Evolutionary conservation across 2,888 invertebrate species (phyloP), one percentile per base, ranked within the genome.

Genomic region (Tyria jacobaeae): DNA sequence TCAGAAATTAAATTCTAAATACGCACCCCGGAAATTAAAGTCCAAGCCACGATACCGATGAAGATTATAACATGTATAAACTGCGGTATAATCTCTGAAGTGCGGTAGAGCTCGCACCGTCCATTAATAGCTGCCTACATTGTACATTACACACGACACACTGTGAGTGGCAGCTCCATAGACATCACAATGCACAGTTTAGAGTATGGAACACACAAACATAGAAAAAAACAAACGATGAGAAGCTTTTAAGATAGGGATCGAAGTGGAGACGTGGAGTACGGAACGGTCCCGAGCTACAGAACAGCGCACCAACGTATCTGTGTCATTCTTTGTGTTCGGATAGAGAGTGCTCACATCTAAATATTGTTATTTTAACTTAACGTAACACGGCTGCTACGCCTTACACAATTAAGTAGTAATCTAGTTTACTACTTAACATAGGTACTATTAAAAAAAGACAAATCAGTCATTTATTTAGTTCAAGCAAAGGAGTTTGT

Each of bases 161-260:
- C 27, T 12, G 31, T 60, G 70, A 68, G 63, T 65, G 71, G 56
- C 66, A 62, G 52, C 59, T 49, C 31, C 25, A 59, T 51, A 31
- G 48, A 55, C 69, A 59, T 44, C 54, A 71, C 69, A 70, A 71
- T 66, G 64, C 60, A 62, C 62, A 65, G 65, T 64, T 61, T 60
- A 57, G 37, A 53, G 39, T 52, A 62, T 50, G 54, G 50, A 56
- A 66, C 54, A 57, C 61, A 63, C 51, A 52, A 64, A 59, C 62
- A 69, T 21, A 63, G 24, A 57, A 62, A 64, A 55, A 62, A 71
- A 66, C 69, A 65, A 76, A 74, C 68, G 64, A 69, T 67, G 74
- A 72, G 62, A 79, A 72, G 76, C 83, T 83, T 83, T 83, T 83
- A 83, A 83, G 82, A 83, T 83, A 81, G 58, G 51, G 74, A 83